A percentile compares a stretch with the other conserved stretches of the same genome.
Evolutionary conservation across 2,888 invertebrate genomes (phyloP).

Genomic region (Ichneumon xanthorius): DNA sequence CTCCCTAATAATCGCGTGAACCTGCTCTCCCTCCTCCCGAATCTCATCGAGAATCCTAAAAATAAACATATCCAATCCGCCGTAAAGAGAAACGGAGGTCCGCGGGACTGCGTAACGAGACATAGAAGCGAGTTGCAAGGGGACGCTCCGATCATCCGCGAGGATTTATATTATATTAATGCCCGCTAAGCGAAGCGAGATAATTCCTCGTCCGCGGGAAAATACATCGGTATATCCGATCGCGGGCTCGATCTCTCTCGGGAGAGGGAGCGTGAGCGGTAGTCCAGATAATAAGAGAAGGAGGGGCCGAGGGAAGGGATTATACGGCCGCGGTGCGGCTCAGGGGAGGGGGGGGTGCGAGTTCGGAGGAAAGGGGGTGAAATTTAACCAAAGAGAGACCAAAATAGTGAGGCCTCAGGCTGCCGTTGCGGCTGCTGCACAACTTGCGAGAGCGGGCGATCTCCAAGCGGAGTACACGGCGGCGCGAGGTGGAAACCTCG

Average conservation of each 20-base stretch:
- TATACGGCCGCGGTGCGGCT: slow-evolving; percentile 12
- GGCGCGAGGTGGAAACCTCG: slow-evolving; percentile 35
- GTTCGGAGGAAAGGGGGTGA: slow-evolving; percentile 52
- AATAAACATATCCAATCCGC: slow-evolving; percentile 64
- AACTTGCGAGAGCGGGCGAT: slow-evolving; percentile 59
- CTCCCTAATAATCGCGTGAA: slow-evolving; percentile 61
- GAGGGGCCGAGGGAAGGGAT: slow-evolving; percentile 27
- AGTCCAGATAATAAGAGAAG: slow-evolving; percentile 60
- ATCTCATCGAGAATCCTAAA: slow-evolving; percentile 59
- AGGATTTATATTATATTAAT: slow-evolving; percentile 19
- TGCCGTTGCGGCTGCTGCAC: slow-evolving; percentile 61
- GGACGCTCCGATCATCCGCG: slow-evolving; percentile 19
- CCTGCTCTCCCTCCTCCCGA: slow-evolving; percentile 26
- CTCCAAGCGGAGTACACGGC: slow-evolving; percentile 54
- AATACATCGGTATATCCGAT: slow-evolving; percentile 48
- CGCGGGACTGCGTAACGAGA: slow-evolving; percentile 29
- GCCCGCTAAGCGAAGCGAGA: slow-evolving; percentile 25
- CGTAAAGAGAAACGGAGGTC: background rate
- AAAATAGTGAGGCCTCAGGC: slow-evolving; percentile 70
- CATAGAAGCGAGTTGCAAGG: slow-evolving; percentile 13
- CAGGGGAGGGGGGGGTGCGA: slow-evolving; percentile 3
- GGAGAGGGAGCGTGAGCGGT: slow-evolving; percentile 55
- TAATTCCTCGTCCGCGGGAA: slow-evolving; percentile 30
- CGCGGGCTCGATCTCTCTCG: slow-evolving; percentile 62
- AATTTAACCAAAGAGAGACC: slow-evolving; percentile 71